Base-by-base conservation (phyloP, 2,113 vertebrate species). In the Scomber colias region DNA sequence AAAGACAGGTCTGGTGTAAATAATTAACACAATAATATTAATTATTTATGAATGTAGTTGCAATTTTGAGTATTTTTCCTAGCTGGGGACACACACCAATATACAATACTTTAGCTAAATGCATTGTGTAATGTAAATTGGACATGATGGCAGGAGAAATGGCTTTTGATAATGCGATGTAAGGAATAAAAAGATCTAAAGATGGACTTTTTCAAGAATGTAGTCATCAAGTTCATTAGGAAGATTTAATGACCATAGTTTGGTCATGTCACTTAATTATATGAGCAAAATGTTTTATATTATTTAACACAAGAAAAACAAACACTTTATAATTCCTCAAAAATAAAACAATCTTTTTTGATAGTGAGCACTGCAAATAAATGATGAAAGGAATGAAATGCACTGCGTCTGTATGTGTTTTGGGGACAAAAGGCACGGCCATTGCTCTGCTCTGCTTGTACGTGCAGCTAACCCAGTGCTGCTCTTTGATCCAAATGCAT, bases 401-500 rank as follows among this genome's bases (percentile, higher is more conserved):
- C 61, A 68, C 7, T 53, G 15, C 67, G 40, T 81, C 8, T 81
- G 4, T 57, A 15, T 75, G 67, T 66, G 13, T 75, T 64, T 71
- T 64, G 70, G 63, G 71, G 65, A 84, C 74, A 77, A 81, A 86
- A 80, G 48, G 44, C 51, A 61, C 55, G 62, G 65, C 19, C 59
- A 30, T 56, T 44, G 63, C 57, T 40, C 73, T 72, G 54, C 67
- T 72, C 73, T 89, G 66, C 59, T 78, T 85, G 44, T 67, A 44
- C 10, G 8, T 78, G 75, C 62, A 63, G 57, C 19, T 35, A 59
- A 73, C 83, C 35, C 60, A 81, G 61, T 53, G 46, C 68, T 88
- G 30, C 81, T 82, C 24, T 71, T 64, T 89, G 50, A 85, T 85
- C 59, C 55, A 81, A 76, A 75, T 86, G 62, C 64, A 73, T 53